Percentiles rank a stretch among this genome's conserved stretches.
Conservation (phyloP, 2,113 vertebrate species). For the Mesitornis unicolor region DNA sequence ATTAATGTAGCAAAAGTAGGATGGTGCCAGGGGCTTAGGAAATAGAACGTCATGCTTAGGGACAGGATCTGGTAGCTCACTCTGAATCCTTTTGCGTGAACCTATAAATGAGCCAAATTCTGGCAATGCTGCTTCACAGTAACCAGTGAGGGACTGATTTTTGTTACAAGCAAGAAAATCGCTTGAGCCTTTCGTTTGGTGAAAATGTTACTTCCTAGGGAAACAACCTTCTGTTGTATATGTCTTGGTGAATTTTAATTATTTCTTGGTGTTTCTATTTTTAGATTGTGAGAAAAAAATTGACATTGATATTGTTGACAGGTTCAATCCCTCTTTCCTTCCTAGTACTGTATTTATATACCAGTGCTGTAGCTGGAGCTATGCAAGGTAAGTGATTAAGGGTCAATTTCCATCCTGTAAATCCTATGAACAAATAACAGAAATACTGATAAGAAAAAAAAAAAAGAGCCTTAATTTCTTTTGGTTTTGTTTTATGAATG, state of each 20-base stretch:
- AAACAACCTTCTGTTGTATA: not conserved
- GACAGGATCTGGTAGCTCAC: fast-evolving
- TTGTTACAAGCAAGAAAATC: not conserved
- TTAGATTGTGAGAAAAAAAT: not conserved
- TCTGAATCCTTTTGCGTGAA: not conserved
- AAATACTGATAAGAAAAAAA: not conserved
- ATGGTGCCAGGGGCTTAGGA: not conserved
- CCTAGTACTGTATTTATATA: not conserved
- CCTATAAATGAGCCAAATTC: not conserved
- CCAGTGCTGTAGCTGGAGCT: not conserved
- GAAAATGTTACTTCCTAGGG: not conserved
- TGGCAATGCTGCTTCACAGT: not conserved
- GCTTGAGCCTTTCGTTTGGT: not conserved
- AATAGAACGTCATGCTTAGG: not conserved
- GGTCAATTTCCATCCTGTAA: not conserved
- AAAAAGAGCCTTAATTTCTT: not conserved
- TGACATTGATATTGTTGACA: not conserved
- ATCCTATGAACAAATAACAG: not conserved
- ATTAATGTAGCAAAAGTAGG: not conserved
- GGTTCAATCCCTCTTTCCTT: not conserved
- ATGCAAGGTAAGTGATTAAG: not conserved
- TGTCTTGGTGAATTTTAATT: not conserved
- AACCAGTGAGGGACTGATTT: fast-evolving
- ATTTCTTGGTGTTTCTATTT: not conserved
- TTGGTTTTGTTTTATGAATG: not conserved